A percentile compares a stretch with the other conserved stretches of the same genome.
phyloP scores from a whole-genome alignment of 2,113 vertebrate species.

The Setophaga petechia region DNA sequence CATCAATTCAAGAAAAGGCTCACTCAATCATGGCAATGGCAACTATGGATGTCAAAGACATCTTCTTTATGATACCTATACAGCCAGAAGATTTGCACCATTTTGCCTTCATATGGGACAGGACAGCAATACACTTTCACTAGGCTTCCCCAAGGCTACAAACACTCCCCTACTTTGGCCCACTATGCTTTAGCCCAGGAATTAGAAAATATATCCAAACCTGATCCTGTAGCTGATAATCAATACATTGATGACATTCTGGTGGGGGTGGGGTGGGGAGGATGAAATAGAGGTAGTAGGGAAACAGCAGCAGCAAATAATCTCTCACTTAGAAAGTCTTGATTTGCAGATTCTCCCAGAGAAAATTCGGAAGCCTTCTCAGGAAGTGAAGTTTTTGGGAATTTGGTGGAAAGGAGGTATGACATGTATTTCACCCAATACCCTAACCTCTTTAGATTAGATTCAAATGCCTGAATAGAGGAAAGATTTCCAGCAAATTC shows the following conservation, averaged over 20 bases:
- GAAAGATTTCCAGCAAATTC: too few species aligned
- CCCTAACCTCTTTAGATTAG: too few species aligned
- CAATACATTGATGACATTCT: not conserved
- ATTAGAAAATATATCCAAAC: not conserved
- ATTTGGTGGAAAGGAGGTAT: too few species aligned
- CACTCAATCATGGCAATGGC: not conserved
- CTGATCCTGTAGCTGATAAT: too few species aligned
- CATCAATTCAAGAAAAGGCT: not conserved
- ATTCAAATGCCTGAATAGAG: too few species aligned
- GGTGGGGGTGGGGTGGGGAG: too few species aligned
- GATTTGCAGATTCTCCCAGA: too few species aligned
- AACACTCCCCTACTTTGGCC: not conserved
- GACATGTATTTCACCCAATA: too few species aligned
- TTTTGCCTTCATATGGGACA: not conserved
- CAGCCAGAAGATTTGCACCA: not conserved
- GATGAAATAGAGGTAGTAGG: not conserved
- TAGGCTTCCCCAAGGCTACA: not conserved
- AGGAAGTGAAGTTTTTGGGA: too few species aligned
- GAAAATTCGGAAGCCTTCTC: too few species aligned
- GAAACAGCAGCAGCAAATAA: not conserved
- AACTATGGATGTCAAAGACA: not conserved
- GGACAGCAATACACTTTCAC: not conserved
- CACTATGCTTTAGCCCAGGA: not conserved
- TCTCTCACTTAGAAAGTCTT: not conserved
- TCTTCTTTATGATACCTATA: not conserved